Conservation (phyloP, 37 sponge, comb jelly and placozoan genomes). For the Geodia barretti region DNA sequence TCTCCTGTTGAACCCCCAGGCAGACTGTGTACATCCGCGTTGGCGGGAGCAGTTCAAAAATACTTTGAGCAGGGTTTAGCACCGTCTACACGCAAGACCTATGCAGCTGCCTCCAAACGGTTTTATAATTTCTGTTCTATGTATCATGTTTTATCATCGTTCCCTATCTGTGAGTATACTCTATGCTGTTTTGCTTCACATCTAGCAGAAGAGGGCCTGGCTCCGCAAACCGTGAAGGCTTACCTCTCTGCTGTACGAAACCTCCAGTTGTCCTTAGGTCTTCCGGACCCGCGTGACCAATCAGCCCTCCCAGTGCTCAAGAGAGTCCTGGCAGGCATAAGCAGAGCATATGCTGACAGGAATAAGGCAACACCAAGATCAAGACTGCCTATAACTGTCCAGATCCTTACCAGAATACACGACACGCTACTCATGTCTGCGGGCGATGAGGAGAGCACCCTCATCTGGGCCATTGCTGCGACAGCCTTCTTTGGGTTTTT, state of each 20-base stretch:
- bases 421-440: not conserved
- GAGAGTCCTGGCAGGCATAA: not conserved
- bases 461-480: constrained; percentile 36
- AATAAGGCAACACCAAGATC: not conserved
- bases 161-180: not conserved
- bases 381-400: not conserved
- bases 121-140: constrained; percentile 18
- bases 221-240: not conserved
- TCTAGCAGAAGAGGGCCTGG: not conserved
- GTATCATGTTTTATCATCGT: not conserved
- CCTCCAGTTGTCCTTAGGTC: not conserved
- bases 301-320: constrained; percentile 1
- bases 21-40: constrained; percentile 21
- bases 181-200: not conserved
- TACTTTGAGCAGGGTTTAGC: constrained; percentile 7
- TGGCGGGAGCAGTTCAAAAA: constrained; percentile 16
- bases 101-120: constrained; percentile 6
- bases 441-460: not conserved
- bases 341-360: not conserved
- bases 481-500: constrained; percentile 50
- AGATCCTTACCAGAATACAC: not conserved
- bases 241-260: constrained; percentile 2
- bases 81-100: constrained; percentile 23
- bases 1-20: constrained; percentile 2
- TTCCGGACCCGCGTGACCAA: constrained; percentile 11